Evolutionary conservation across 2,888 invertebrate species (phyloP), one percentile per base, ranked within the genome.

Genomic region (Julus scanicus): DNA sequence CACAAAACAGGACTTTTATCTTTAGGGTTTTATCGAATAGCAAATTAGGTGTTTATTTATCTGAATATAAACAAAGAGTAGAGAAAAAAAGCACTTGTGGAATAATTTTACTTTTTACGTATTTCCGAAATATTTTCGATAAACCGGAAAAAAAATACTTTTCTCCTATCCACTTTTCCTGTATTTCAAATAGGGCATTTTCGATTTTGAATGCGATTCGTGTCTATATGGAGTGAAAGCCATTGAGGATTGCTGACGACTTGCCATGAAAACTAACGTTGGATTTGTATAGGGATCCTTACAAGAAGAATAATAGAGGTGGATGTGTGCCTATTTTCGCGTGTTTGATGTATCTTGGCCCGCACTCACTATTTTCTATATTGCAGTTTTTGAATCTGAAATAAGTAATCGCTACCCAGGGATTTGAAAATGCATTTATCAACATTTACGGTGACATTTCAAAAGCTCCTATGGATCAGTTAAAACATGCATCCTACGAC

Each of bases 351-450:
- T 57, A 57, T 57, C 57, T 57, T 57, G 48, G 44, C 86, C 49
- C 44, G 39, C 48, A 44, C 49, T 86, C 49, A 44, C 44, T 86
- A 86, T 86, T 86, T 86, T 84, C 40, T 48, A 49, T 86, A 86
- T 86, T 48, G 86, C 86, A 87, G 40, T 87, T 87, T 86, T 87
- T 87, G 87, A 87, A 87, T 87, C 87, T 87, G 80, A 87, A 87
- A 87, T 87, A 87, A 87, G 87, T 87, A 87, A 87, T 87, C 87
- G 87, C 80, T 87, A 39, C 83, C 63, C 80, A 40, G 87, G 87
- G 87, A 87, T 87, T 87, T 87, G 83, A 48, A 87, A 87, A 87
- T 87, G 87, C 87, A 87, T 87, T 87, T 87, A 87, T 87, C 87
- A 87, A 87, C 87, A 87, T 87, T 87, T 87, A 57, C 63, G 44